Conservation (phyloP, 2,888 invertebrate species). For the Darwinula stevensoni region DNA sequence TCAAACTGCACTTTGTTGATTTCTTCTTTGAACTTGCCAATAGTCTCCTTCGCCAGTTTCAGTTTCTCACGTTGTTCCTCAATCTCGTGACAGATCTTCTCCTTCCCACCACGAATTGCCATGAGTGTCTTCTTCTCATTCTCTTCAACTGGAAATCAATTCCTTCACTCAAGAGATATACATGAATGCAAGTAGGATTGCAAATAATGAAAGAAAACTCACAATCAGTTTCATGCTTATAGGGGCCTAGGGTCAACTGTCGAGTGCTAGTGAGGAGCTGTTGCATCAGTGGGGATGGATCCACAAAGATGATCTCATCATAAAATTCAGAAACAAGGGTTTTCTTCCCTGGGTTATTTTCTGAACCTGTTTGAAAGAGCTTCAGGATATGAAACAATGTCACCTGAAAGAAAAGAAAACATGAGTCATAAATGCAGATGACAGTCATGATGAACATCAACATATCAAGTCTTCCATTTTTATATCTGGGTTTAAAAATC, state of each 20-base stretch:
- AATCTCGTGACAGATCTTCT: constrained; percentile 51
- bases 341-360: constrained; percentile 23
- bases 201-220: constrained; percentile 17
- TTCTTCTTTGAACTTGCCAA: constrained; percentile 21
- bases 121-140: constrained; percentile 50
- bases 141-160: constrained; percentile 43
- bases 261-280: constrained; percentile 46
- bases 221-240: constrained; percentile 73
- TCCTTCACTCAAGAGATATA: constrained; percentile 3
- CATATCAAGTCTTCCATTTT: too few species aligned
- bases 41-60: constrained; percentile 54
- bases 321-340: constrained; percentile 69
- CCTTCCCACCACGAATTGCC: constrained; percentile 42
- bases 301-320: constrained; percentile 64
- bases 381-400: constrained; percentile 83
- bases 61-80: constrained; percentile 51
- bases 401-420: constrained; percentile 29
- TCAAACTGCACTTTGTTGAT: constrained; percentile 8
- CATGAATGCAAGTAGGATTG: neutral
- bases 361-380: constrained; percentile 44
- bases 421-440: neutral
- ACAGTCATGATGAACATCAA: too few species aligned
- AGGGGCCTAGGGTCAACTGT: constrained; percentile 31
- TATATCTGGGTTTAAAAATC: too few species aligned
- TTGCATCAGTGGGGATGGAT: constrained; percentile 36